phyloP scores from a whole-genome alignment of 2,888 invertebrate genomes.

The Drosophila monieri region DNA sequence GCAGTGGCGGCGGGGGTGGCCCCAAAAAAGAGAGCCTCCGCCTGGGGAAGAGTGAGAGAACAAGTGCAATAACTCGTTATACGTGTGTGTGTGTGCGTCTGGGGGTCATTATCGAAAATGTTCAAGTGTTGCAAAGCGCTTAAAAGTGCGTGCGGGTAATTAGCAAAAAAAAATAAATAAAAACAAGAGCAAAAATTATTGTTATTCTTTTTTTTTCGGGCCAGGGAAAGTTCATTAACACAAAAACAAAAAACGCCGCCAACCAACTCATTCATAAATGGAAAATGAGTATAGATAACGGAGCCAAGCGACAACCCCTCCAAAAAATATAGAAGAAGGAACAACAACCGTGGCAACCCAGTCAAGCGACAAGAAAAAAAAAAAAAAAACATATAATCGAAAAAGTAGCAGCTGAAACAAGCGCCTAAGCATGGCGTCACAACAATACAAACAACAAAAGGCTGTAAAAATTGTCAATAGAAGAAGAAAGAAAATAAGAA shows the following conservation, averaged over 20 bases:
- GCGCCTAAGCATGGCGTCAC: conserved; percentile 75
- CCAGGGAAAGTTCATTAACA: conserved; percentile 66
- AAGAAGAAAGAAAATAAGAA: conserved; percentile 40
- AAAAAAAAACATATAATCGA: conserved; percentile 20
- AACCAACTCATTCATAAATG: conserved; percentile 64
- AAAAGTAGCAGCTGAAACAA: conserved; percentile 64
- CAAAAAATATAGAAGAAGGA: conserved; percentile 20
- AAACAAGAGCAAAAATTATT: conserved; percentile 2
- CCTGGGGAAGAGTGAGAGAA: conserved; percentile 49
- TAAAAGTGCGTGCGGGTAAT: conserved; percentile 50
- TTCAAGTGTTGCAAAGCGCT: conserved; percentile 51
- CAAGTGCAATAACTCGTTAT: conserved; percentile 56
- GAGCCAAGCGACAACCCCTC: conserved; percentile 35
- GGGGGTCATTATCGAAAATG: conserved; percentile 51
- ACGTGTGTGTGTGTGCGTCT: conserved; percentile 9
- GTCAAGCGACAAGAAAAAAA: conserved; percentile 59
- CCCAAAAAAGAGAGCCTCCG: conserved; percentile 23
- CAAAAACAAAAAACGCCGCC: conserved; percentile 43
- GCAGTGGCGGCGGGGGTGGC: conserved; percentile 7
- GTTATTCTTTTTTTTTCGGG: conserved; percentile 10
- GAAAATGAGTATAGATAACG: conserved; percentile 61
- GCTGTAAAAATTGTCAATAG: conserved; percentile 77
- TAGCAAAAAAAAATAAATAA: conserved; percentile 10
- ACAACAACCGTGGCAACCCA: conserved; percentile 66
- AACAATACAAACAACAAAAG: conserved; percentile 64